phyloP scores from a whole-genome alignment of 2,888 invertebrate species.

The Orthosia gracilis region DNA sequence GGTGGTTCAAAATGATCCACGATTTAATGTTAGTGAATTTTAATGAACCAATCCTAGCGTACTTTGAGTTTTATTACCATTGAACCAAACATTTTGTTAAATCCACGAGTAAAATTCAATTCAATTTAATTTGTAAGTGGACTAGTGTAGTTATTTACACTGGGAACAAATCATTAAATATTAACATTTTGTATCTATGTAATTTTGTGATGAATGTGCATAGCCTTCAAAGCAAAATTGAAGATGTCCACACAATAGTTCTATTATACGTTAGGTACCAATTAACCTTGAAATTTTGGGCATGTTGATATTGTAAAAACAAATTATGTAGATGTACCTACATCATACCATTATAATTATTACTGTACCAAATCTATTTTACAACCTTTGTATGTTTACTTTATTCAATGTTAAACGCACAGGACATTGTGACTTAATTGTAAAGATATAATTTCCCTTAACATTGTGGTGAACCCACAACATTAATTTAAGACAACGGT shows the following conservation, averaged over 20 bases:
- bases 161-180: neutral
- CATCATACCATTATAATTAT: too few relatives aligned
- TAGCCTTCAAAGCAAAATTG: conserved; percentile 9
- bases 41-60: neutral
- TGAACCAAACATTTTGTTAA: neutral
- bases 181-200: neutral
- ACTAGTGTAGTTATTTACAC: neutral
- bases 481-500: conserved; percentile 53
- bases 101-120: neutral
- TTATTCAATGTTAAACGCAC: neutral
- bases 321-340: neutral
- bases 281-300: too few relatives aligned
- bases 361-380: neutral
- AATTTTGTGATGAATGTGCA: neutral
- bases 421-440: neutral
- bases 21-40: conserved; percentile 4
- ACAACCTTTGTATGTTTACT: neutral
- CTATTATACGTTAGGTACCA: too few relatives aligned
- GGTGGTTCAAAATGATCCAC: neutral
- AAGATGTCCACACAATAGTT: neutral
- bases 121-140: neutral
- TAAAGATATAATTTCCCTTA: neutral
- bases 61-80: neutral
- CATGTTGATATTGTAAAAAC: too few relatives aligned
- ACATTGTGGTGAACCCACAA: conserved; percentile 37